Base-by-base conservation (phyloP, 2,888 invertebrate genomes). In the Metalampra italica region DNA sequence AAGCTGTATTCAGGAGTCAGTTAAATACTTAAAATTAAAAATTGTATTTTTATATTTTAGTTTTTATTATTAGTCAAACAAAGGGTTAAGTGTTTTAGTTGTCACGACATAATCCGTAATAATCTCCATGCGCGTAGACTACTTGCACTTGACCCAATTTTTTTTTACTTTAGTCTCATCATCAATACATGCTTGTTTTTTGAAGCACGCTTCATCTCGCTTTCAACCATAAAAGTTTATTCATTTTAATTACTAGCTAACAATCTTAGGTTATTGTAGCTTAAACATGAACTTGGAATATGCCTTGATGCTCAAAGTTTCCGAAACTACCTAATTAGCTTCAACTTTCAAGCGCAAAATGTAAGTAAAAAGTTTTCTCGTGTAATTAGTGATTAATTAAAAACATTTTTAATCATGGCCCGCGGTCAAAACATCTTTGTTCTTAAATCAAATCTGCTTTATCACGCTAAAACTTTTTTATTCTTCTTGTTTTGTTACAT, bases 241-340 rank as follows among this genome's bases (percentile, higher is more conserved):
- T n/a, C 3, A 43, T 43, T 43, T 30, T 13, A 12, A 15, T 11
- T n/a, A 13, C 9, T 32, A 43, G 8, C 32, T 9, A 43, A 43
- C 32, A 9, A 42, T 42, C 43, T 32, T 2, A 14, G 32, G 13
- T 39, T 38, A 29, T 37, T 45, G 37, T 45, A 45, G 29, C 9
- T 29, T 12, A 38, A 29, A 29, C 29, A 9, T 45, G 30, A 64
- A 75, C 72, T 74, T 75, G 66, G n/a, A 60, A 63, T 76, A 75
- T 76, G 71, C 75, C 74, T 71, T 71, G 73, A 75, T 77, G 65
- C 66, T 67, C 62, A 48, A 66, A 78, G 70, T 76, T 71, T 69
- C 61, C 55, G 64, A 63, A 77, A 75, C 75, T 75, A 75, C 76
- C 72, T 78, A 78, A 77, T 73, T 74, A 75, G 73, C 74, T 43